A percentile compares a stretch with the other conserved stretches of the same genome.
Conservation (phyloP, 64 coral and sea anemone genomes). For the Cladopsammia gracilis region DNA sequence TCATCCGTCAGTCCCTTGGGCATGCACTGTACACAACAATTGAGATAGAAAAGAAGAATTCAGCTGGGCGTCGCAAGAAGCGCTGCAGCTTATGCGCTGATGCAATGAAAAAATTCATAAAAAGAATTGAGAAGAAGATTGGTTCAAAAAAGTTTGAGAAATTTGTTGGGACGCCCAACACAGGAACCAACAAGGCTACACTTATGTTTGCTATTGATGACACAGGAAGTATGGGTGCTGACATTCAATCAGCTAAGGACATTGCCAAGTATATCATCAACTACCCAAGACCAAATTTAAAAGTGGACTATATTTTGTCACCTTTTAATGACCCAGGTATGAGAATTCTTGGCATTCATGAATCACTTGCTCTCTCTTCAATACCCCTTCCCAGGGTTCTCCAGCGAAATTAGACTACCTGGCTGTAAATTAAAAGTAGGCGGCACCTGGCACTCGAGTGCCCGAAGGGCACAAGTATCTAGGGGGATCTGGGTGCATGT, state of each 20-base stretch:
- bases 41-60: not conserved
- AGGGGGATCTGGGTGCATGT: too few relatives aligned
- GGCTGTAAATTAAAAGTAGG: too few relatives aligned
- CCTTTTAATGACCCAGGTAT: slow-evolving; percentile 62
- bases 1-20: slow-evolving; percentile 49
- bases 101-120: slow-evolving; percentile 23
- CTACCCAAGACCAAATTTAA: not conserved
- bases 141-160: slow-evolving; percentile 37
- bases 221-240: slow-evolving; percentile 65
- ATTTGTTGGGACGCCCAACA: slow-evolving; percentile 33
- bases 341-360: not conserved
- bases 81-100: not conserved
- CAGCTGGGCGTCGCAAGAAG: not conserved
- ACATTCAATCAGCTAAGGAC: slow-evolving; percentile 69
- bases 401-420: too few relatives aligned
- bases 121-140: slow-evolving; percentile 52
- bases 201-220: slow-evolving; percentile 80
- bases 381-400: too few relatives aligned
- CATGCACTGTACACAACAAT: slow-evolving; percentile 46
- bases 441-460: too few relatives aligned
- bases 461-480: too few relatives aligned
- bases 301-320: slow-evolving; percentile 42
- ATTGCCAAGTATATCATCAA: slow-evolving; percentile 41
- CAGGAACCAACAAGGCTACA: not conserved
- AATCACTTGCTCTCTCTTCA: too few relatives aligned